phyloP scores from a whole-genome alignment of 2,797 vertebrate species.

The Pangasius macronema region DNA sequence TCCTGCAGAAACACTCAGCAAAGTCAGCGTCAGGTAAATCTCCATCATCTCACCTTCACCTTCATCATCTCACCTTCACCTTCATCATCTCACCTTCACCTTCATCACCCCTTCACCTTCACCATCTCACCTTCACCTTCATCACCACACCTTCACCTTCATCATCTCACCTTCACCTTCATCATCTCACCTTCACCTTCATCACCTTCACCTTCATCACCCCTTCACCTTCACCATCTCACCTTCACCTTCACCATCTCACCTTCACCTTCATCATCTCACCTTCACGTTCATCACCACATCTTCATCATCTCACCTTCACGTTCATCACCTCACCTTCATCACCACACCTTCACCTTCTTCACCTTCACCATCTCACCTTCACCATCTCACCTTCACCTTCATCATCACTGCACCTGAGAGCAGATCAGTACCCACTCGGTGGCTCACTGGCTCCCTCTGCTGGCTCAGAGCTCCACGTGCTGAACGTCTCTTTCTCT shows the following conservation, averaged over 20 bases:
- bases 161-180: background rate
- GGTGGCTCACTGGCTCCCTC: conserved; percentile 67
- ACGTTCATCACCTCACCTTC: background rate
- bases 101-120: too few relatives aligned
- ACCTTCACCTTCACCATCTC: too few relatives aligned
- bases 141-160: background rate
- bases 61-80: background rate
- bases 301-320: background rate
- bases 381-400: background rate
- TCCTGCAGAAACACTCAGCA: conserved; percentile 91
- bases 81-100: background rate
- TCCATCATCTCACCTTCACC: background rate
- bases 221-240: background rate
- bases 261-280: background rate
- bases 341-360: too few relatives aligned
- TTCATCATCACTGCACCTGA: background rate
- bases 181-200: background rate
- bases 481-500: background rate
- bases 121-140: background rate
- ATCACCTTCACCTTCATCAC: background rate
- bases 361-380: too few relatives aligned
- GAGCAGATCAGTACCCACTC: background rate
- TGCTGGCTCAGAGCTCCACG: conserved; percentile 59
- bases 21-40: conserved; percentile 88
- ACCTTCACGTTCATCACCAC: too few relatives aligned